phyloP scores from a whole-genome alignment of 2,888 invertebrate genomes.

The Deilephila elpenor region DNA sequence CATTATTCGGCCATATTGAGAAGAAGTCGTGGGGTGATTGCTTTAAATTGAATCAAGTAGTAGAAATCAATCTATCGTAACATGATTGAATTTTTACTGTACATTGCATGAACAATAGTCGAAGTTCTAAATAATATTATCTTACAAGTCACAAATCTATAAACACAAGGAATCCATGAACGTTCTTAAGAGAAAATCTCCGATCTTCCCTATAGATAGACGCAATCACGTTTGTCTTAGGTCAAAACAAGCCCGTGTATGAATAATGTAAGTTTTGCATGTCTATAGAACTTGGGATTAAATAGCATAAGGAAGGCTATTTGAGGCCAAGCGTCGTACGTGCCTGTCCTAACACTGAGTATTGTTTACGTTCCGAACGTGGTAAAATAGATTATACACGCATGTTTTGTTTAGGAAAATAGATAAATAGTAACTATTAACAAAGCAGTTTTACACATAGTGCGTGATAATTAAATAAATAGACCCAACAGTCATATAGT shows the following conservation, averaged over 20 bases:
- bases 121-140: no score
- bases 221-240: background rate
- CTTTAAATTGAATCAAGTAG: no score
- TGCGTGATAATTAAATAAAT: no score
- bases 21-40: no score
- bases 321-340: slow-evolving; percentile 16
- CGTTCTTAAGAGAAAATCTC: no score
- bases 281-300: slow-evolving; percentile 8
- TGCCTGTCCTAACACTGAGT: slow-evolving; percentile 2
- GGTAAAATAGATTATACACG: slow-evolving; percentile 1
- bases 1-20: no score
- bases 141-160: no score
- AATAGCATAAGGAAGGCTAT: slow-evolving; percentile 19
- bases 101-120: no score
- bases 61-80: no score
- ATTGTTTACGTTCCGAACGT: slow-evolving; percentile 15
- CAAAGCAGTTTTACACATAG: no score
- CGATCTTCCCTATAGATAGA: background rate
- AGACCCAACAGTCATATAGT: no score
- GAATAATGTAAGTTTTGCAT: slow-evolving; percentile 18
- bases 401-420: slow-evolving; percentile 3
- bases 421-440: background rate
- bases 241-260: slow-evolving; percentile 5
- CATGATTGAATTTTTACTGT: no score
- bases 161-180: background rate